Percentiles rank a stretch among this genome's conserved stretches.
Conservation (phyloP, 2,888 invertebrate genomes). For the Heteromurus nitidus region DNA sequence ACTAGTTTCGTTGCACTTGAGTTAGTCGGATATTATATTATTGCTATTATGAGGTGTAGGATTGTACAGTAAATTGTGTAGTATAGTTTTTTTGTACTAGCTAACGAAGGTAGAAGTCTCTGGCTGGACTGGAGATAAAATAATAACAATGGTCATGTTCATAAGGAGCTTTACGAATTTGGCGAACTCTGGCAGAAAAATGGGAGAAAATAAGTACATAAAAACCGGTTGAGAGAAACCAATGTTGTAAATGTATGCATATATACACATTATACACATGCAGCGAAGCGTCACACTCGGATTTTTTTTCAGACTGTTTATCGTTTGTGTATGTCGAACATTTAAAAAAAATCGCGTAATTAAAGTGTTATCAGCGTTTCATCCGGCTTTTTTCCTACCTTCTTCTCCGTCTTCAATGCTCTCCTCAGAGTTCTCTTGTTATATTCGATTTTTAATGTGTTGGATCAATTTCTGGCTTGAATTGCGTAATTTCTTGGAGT, state of each 20-base stretch:
- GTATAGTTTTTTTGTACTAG: too few species aligned
- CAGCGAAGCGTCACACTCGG: too few species aligned
- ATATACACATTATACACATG: too few species aligned
- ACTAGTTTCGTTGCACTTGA: constrained; percentile 6
- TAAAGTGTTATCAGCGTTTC: constrained; percentile 34
- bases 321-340: constrained; percentile 41
- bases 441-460: constrained; percentile 26
- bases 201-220: not conserved
- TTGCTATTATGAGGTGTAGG: too few species aligned
- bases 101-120: too few species aligned
- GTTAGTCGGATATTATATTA: not conserved
- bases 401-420: not conserved
- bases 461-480: constrained; percentile 42
- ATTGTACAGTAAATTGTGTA: too few species aligned
- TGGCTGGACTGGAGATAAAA: not conserved
- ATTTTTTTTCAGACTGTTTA: constrained; percentile 28
- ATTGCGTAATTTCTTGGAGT: constrained; percentile 15
- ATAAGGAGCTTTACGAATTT: not conserved
- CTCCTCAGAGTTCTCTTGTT: not conserved
- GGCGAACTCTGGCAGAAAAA: constrained; percentile 1
- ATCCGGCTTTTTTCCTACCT: not conserved
- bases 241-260: constrained; percentile 21
- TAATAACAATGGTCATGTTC: not conserved
- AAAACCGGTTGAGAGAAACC: constrained; percentile 36
- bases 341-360: constrained; percentile 47